Evolutionary conservation across 2,797 vertebrate species (phyloP).

Genomic region (Pogonophryne albipinna): DNA sequence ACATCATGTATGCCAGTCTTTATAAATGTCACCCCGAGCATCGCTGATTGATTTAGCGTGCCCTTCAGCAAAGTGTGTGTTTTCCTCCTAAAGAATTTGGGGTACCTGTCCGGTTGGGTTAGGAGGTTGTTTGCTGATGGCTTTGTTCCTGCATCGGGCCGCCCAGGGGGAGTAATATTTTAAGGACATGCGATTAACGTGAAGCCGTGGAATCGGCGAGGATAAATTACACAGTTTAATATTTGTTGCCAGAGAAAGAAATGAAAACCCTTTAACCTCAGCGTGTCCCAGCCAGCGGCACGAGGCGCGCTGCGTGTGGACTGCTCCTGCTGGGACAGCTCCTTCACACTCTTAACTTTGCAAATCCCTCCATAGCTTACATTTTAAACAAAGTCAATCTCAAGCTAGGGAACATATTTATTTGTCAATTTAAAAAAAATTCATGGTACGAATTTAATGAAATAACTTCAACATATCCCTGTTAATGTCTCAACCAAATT

Average conservation of each 20-base stretch:
- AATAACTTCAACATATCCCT: slow-evolving; percentile 14
- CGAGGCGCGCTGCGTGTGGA: slow-evolving; percentile 43
- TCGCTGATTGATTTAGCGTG: slow-evolving; percentile 73
- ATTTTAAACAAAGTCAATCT: slow-evolving; percentile 27
- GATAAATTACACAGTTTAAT: slow-evolving; percentile 75
- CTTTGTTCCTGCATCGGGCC: slow-evolving; percentile 68
- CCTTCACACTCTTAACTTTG: slow-evolving; percentile 27
- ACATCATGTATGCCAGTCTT: slow-evolving; percentile 58
- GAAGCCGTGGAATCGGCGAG: slow-evolving; percentile 65
- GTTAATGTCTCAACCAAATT: neutral
- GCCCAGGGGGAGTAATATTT: slow-evolving; percentile 69
- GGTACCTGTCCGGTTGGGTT: slow-evolving; percentile 71
- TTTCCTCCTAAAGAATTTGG: slow-evolving; percentile 53
- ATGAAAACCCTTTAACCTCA: slow-evolving; percentile 59
- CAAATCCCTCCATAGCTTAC: slow-evolving; percentile 16
- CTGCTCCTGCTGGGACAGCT: slow-evolving; percentile 55
- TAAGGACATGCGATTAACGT: slow-evolving; percentile 74
- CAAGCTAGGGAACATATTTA: neutral
- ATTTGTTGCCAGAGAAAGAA: slow-evolving; percentile 63
- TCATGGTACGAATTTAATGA: neutral
- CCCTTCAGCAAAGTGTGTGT: slow-evolving; percentile 51
- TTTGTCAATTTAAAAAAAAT: slow-evolving; percentile 8
- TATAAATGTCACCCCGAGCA: slow-evolving; percentile 68
- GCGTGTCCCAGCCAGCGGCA: slow-evolving; percentile 67
- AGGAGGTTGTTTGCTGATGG: slow-evolving; percentile 71